These are phyloP conservation scores for Ormyrus nitidulus DNA, from an alignment of 2,888 invertebrate genomes.

Conservation along the genomic window DNA sequence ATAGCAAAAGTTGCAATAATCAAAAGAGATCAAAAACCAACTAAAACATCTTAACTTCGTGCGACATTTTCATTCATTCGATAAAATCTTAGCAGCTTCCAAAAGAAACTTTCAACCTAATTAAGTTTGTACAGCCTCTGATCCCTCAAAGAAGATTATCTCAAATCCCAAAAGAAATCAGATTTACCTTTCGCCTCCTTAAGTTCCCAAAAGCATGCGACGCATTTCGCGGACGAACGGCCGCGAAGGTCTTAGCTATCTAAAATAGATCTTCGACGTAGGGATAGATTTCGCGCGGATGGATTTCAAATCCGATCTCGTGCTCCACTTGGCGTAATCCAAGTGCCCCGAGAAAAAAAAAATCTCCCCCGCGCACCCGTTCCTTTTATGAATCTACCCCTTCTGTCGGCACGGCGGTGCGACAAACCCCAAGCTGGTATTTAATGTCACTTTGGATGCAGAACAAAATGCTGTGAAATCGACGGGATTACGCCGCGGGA, in stretches of 20 bases:
- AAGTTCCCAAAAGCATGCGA: too few relatives aligned
- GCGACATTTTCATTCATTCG: too few relatives aligned
- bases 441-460: slow-evolving; percentile 68
- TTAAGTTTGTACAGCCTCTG: not conserved
- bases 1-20: too few relatives aligned
- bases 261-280: too few relatives aligned
- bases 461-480: slow-evolving; percentile 70
- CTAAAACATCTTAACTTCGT: too few relatives aligned
- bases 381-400: slow-evolving; percentile 22
- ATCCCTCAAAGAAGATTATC: not conserved
- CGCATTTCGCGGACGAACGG: too few relatives aligned
- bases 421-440: slow-evolving; percentile 42
- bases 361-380: slow-evolving; percentile 13
- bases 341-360: slow-evolving; percentile 23
- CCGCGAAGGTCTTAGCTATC: too few relatives aligned
- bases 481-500: slow-evolving; percentile 58
- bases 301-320: slow-evolving; percentile 74
- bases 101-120: too few relatives aligned
- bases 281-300: slow-evolving; percentile 72
- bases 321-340: slow-evolving; percentile 64
- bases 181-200: too few relatives aligned
- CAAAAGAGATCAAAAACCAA: too few relatives aligned
- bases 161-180: too few relatives aligned
- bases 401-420: slow-evolving; percentile 13
- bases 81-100: too few relatives aligned